Evolutionary conservation across 2,113 vertebrate genomes (phyloP).

Genomic region (Microcebus lehilahytsara): DNA sequence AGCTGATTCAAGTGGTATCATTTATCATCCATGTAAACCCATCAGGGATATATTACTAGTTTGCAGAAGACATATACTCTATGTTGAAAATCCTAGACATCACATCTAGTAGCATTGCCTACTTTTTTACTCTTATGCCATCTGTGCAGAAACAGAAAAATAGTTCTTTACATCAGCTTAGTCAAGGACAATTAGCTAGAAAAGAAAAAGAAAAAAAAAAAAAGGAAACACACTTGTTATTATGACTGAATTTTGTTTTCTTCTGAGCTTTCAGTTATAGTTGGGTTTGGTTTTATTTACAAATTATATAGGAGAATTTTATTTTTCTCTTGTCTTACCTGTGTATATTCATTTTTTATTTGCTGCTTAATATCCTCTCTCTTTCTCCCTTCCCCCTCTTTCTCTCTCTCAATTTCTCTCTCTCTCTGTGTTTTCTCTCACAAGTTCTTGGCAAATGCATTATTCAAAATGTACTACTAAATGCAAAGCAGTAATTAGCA

Average conservation of each 20-base stretch:
- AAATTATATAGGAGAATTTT: neutral
- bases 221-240: neutral
- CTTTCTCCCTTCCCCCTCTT: neutral
- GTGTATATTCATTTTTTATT: neutral
- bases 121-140: neutral
- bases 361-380: neutral
- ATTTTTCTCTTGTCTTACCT: neutral
- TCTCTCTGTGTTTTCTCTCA: neutral
- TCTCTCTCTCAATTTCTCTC: neutral
- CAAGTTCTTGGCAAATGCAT: neutral
- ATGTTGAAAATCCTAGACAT: neutral
- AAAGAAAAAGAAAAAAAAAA: neutral
- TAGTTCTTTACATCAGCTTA: neutral
- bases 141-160: neutral
- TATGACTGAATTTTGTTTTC: neutral
- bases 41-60: neutral
- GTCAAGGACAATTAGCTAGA: neutral
- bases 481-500: neutral
- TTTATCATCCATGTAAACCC: neutral
- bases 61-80: neutral
- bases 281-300: neutral
- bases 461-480: neutral
- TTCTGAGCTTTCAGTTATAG: neutral
- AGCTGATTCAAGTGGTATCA: neutral
- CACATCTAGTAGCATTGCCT: neutral